A percentile compares a stretch with the other conserved stretches of the same genome.
phyloP scores from a whole-genome alignment of 2,113 vertebrate genomes.

The Loxodonta africana region DNA sequence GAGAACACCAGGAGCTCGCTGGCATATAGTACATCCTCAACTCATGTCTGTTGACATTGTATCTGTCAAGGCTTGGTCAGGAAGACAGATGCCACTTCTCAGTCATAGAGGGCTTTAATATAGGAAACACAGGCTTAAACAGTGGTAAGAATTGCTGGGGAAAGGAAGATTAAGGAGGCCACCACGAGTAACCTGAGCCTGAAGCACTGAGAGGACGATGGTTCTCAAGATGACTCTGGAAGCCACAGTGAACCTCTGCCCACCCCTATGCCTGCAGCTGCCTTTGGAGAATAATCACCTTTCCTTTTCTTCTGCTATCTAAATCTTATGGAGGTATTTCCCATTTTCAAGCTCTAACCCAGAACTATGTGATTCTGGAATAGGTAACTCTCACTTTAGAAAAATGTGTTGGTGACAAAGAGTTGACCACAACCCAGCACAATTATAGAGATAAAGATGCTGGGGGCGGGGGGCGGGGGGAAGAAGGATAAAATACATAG shows the following conservation, averaged over 20 bases:
- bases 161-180: background rate
- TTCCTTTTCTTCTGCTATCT: background rate
- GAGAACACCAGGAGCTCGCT: background rate
- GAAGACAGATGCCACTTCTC: background rate
- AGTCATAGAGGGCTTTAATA: background rate
- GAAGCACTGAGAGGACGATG: background rate
- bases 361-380: background rate
- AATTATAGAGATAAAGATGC: background rate
- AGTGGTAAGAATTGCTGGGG: background rate
- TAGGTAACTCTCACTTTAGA: background rate
- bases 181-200: background rate
- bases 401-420: background rate
- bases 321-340: background rate
- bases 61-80: background rate
- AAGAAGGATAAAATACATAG: background rate
- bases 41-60: background rate
- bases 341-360: background rate
- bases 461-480: too few species aligned
- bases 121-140: rapidly evolving
- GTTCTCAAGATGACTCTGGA: background rate
- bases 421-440: background rate
- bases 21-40: background rate
- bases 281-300: background rate
- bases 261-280: background rate
- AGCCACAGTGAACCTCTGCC: background rate